Percentiles rank a stretch among this genome's conserved stretches.
These are phyloP conservation scores for Phymastichus coffea DNA, from an alignment of 1,140 invertebrate species.

Conservation along the genomic window DNA sequence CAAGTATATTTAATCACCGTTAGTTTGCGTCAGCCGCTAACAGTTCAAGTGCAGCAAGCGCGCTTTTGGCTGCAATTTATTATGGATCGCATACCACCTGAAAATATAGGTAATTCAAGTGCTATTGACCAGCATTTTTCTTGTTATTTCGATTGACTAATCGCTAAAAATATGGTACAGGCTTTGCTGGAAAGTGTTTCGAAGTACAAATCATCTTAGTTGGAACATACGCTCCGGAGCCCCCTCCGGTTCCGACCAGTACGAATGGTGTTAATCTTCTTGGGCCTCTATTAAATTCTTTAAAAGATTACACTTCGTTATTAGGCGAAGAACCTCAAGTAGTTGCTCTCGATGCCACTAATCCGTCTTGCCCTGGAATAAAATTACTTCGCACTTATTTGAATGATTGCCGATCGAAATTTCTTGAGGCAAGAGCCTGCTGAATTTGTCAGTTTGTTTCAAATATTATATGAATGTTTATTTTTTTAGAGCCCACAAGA, in stretches of 20 bases:
- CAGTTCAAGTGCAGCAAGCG: constrained; percentile 72
- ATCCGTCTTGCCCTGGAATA: constrained; percentile 54
- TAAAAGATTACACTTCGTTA: constrained; percentile 50
- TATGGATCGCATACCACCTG: constrained; percentile 68
- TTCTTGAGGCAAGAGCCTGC: constrained; percentile 52
- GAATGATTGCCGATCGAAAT: constrained; percentile 47
- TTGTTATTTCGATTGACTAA: too few relatives aligned
- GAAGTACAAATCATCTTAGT: constrained; percentile 53
- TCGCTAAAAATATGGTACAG: too few relatives aligned
- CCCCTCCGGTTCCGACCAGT: constrained; percentile 43
- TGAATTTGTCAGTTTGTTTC: too few relatives aligned
- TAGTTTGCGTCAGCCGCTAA: constrained; percentile 70
- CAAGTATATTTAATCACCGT: constrained; percentile 72
- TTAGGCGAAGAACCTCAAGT: constrained; percentile 50
- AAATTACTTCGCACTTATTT: constrained; percentile 52
- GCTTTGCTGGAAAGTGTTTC: constrained; percentile 51
- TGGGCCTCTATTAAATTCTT: constrained; percentile 46
- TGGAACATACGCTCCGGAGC: constrained; percentile 53
- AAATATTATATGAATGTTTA: too few relatives aligned
- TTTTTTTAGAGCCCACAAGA: constrained; percentile 16
- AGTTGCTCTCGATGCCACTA: constrained; percentile 53
- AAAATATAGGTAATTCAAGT: constrained; percentile 67
- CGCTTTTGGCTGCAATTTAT: constrained; percentile 82
- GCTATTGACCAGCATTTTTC: too few relatives aligned
- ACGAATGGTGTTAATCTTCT: constrained; percentile 46